Percentiles rank a stretch among this genome's conserved stretches.
Conservation (phyloP, 2,113 vertebrate species). For the Myrmecophaga tridactyla region DNA sequence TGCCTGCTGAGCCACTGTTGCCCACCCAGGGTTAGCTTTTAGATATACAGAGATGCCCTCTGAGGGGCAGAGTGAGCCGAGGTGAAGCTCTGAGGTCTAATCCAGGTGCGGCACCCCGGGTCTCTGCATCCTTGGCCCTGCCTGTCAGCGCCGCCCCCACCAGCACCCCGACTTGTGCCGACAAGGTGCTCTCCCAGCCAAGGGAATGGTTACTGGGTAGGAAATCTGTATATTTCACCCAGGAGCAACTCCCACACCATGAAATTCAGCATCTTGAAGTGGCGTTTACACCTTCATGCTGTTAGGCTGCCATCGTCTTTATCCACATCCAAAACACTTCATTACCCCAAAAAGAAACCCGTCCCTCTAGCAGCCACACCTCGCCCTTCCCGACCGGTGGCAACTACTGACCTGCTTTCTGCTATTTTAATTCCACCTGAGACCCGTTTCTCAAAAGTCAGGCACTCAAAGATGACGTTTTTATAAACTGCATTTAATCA, state of each 20-base stretch:
- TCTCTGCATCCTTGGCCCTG: no score
- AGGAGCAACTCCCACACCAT: background rate
- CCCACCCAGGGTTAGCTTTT: background rate
- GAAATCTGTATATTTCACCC: background rate
- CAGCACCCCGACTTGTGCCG: background rate
- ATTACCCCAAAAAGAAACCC: background rate
- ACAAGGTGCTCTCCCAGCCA: background rate
- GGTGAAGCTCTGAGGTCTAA: background rate
- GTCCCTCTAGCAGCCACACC: background rate
- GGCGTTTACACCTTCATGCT: no score
- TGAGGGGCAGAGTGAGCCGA: background rate
- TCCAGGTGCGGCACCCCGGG: no score
- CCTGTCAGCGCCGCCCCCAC: background rate
- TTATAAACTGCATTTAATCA: background rate
- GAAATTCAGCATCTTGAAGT: background rate
- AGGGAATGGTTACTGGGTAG: background rate
- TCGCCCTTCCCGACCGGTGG: accelerated
- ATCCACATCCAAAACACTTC: background rate
- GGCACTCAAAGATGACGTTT: background rate
- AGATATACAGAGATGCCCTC: accelerated
- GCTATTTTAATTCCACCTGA: background rate
- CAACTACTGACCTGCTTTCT: background rate
- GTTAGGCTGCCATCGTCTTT: accelerated
- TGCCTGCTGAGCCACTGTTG: no score
- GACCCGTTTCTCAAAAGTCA: background rate